Conservation (phyloP, 1,140 invertebrate species). For the Plectrocnemia conspersa region DNA sequence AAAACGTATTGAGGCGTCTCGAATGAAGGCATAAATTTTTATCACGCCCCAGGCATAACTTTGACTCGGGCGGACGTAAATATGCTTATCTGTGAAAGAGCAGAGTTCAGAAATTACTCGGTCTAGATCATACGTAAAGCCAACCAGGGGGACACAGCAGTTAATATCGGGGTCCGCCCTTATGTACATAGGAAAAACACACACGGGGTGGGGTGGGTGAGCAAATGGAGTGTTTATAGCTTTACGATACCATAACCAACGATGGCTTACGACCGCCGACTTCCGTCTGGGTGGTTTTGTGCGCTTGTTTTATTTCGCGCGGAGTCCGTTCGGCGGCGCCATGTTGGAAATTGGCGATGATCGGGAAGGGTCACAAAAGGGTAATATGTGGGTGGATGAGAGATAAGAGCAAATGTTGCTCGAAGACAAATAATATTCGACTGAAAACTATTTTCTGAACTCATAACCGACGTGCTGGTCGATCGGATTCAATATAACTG, state of each 20-base stretch:
- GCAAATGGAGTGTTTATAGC: slow-evolving; percentile 29
- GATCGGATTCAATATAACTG: slow-evolving; percentile 7
- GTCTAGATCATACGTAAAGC: slow-evolving; percentile 17
- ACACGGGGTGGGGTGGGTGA: slow-evolving; percentile 12
- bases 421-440: neutral
- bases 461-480: neutral
- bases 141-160: slow-evolving; percentile 18
- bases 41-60: neutral
- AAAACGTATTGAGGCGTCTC: neutral
- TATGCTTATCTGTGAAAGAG: slow-evolving; percentile 18
- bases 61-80: slow-evolving; percentile 6
- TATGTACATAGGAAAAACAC: slow-evolving; percentile 17
- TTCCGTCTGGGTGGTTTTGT: slow-evolving; percentile 13
- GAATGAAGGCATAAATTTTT: slow-evolving; percentile 6
- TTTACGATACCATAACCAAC: slow-evolving; percentile 31
- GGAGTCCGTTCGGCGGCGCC: neutral
- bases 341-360: neutral
- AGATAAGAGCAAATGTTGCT: too few species aligned
- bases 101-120: slow-evolving; percentile 3
- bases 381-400: too few species aligned
- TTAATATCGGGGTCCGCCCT: slow-evolving; percentile 21
- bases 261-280: slow-evolving; percentile 21
- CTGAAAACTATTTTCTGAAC: neutral
- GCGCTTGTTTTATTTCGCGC: slow-evolving; percentile 8
- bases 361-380: too few species aligned